Percentiles rank a stretch among this genome's conserved stretches.
Conservation (phyloP, 2,888 invertebrate species). For the Drosophila kuntzei region DNA sequence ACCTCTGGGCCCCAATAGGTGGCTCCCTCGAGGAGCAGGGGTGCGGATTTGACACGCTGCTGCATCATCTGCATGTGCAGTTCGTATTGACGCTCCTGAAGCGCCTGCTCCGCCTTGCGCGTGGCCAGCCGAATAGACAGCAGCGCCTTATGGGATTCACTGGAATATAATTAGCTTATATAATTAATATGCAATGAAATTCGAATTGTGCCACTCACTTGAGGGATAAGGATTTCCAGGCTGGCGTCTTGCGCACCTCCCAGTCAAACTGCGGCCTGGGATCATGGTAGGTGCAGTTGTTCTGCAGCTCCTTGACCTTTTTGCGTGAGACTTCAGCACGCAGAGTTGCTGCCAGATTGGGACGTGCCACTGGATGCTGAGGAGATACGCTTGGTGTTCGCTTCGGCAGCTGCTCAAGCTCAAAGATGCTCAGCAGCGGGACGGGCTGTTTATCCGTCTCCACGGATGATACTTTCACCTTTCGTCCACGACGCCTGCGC, state of each 20-base stretch:
- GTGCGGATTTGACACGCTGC: constrained; percentile 84
- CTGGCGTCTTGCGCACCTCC: constrained; percentile 85
- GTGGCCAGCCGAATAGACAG: constrained; percentile 83
- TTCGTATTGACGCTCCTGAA: constrained; percentile 84
- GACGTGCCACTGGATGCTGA: constrained; percentile 84
- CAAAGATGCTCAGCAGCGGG: constrained; percentile 65
- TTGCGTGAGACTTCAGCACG: constrained; percentile 83
- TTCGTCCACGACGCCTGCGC: constrained; percentile 59
- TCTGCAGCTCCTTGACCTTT: constrained; percentile 81
- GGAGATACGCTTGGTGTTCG: constrained; percentile 72
- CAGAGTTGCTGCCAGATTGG: constrained; percentile 85
- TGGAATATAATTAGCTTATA: constrained; percentile 35
- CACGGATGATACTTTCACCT: constrained; percentile 26
- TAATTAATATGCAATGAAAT: background rate
- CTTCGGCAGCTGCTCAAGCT: constrained; percentile 48
- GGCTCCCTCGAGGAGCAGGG: constrained; percentile 83
- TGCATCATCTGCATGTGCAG: constrained; percentile 85
- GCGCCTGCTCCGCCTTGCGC: constrained; percentile 84
- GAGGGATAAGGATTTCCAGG: constrained; percentile 84
- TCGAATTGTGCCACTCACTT: constrained; percentile 68
- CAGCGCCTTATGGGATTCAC: constrained; percentile 84
- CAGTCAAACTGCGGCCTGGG: constrained; percentile 81
- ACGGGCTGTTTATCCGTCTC: constrained; percentile 14
- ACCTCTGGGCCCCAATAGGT: constrained; percentile 84
- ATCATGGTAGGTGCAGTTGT: constrained; percentile 78